Conservation (phyloP, 37 sponge, comb jelly and placozoan species). For the Geodia barretti region DNA sequence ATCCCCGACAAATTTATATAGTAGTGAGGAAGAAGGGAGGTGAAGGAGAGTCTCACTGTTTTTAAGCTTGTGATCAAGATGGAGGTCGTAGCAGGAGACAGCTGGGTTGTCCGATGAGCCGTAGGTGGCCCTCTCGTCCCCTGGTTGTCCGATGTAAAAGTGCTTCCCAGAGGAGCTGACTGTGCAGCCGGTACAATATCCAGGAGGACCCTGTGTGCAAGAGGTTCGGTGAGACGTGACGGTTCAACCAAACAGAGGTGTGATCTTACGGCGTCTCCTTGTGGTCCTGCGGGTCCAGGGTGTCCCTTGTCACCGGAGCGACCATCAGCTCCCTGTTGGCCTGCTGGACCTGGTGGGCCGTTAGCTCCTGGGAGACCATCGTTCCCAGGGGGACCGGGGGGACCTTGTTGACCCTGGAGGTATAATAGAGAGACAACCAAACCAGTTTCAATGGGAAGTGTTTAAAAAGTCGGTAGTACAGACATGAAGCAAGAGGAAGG, state of each 20-base stretch:
- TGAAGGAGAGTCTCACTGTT: neutral
- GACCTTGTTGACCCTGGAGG: conserved; percentile 35
- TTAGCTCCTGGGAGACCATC: conserved; percentile 29
- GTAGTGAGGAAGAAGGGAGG: neutral
- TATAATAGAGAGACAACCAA: neutral
- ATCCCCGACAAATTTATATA: no score
- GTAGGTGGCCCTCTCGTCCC: conserved; percentile 8
- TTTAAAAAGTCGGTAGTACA: neutral
- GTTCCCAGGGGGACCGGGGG: conserved; percentile 16
- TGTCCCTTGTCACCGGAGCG: conserved; percentile 40
- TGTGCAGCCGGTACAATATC: conserved; percentile 52
- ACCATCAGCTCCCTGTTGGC: conserved; percentile 35
- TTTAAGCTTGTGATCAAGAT: conserved; percentile 1
- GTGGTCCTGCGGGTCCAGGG: conserved; percentile 16
- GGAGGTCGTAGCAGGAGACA: conserved; percentile 47
- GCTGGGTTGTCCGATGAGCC: conserved; percentile 51
- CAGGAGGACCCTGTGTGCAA: conserved; percentile 36
- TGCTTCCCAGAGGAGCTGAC: conserved; percentile 1
- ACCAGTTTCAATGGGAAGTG: neutral
- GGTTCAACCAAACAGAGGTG: neutral
- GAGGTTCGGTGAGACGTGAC: neutral
- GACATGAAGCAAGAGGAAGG: no score
- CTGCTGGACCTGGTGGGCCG: conserved; percentile 60
- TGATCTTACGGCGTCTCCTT: conserved; percentile 40
- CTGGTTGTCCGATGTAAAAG: conserved; percentile 6